Percentiles rank a stretch among this genome's conserved stretches.
These are phyloP conservation scores for Heliocidaris tuberculata DNA, from an alignment of 35 echinoderm and acorn worm genomes.

Conservation along the genomic window DNA sequence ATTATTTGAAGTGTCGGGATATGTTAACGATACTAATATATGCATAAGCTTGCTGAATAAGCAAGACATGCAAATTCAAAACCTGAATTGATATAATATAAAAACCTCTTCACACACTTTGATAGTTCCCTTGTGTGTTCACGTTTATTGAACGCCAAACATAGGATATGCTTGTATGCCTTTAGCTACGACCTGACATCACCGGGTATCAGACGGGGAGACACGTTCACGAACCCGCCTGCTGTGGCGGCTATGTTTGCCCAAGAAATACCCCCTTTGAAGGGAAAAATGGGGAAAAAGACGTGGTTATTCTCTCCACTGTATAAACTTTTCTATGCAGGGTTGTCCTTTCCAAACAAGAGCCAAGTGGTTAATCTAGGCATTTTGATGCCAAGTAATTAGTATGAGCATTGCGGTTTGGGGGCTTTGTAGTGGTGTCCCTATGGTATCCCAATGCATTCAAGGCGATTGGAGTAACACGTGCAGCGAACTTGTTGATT, in stretches of 20 bases:
- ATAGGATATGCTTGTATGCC: conserved; percentile 25
- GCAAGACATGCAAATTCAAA: background rate
- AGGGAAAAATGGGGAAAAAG: background rate
- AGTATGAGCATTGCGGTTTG: conserved; percentile 42
- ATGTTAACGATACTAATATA: background rate
- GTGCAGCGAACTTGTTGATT: conserved; percentile 24
- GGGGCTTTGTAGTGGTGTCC: background rate
- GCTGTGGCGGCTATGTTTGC: conserved; percentile 11
- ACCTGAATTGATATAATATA: conserved; percentile 33
- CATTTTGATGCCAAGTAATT: conserved; percentile 24
- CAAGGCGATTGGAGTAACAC: background rate
- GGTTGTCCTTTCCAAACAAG: conserved; percentile 1
- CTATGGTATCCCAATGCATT: background rate
- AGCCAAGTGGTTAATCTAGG: conserved; percentile 28
- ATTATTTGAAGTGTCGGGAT: background rate
- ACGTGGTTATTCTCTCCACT: background rate
- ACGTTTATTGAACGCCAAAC: conserved; percentile 14
- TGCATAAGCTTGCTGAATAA: background rate
- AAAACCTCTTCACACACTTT: background rate
- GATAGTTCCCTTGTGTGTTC: background rate
- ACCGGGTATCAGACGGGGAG: background rate
- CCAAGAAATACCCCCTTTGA: conserved; percentile 26
- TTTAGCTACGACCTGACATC: background rate
- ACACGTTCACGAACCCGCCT: conserved; percentile 23
- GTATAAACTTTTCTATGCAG: background rate